A percentile compares a stretch with the other conserved stretches of the same genome.
Conservation (phyloP, 2,797 vertebrate genomes). For the Sciurus vulgaris region DNA sequence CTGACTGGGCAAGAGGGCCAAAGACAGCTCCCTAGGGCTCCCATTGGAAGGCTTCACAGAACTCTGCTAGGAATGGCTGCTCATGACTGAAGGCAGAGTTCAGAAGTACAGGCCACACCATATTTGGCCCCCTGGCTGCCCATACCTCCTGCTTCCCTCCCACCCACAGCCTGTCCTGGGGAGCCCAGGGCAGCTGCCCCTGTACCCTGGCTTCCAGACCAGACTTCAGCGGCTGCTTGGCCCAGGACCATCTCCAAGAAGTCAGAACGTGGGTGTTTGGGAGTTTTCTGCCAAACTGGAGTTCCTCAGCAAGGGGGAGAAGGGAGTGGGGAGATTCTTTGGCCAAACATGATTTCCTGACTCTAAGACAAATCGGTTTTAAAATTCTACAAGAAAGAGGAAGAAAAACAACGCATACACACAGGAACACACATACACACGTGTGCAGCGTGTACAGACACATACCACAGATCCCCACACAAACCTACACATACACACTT, state of each 20-base stretch:
- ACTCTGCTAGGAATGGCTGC: not conserved
- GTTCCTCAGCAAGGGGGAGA: slow-evolving; percentile 75
- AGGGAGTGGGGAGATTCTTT: slow-evolving; percentile 42
- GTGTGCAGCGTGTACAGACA: not conserved
- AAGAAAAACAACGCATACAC: not conserved
- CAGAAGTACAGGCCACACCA: not conserved
- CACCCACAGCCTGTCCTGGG: not conserved
- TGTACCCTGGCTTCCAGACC: slow-evolving; percentile 54
- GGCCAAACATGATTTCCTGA: slow-evolving; percentile 78
- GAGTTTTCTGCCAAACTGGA: slow-evolving; percentile 78
- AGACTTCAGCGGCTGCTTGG: slow-evolving; percentile 55
- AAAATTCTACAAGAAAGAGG: slow-evolving; percentile 69
- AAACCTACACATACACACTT: not conserved
- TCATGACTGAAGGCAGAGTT: not conserved
- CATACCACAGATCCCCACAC: not conserved
- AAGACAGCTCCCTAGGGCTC: slow-evolving; percentile 47
- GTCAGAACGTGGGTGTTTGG: slow-evolving; percentile 79
- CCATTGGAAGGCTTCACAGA: not conserved
- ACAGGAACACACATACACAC: not conserved
- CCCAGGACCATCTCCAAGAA: slow-evolving; percentile 67
- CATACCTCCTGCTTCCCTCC: not conserved
- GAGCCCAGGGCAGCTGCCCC: not conserved
- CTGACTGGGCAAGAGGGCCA: slow-evolving; percentile 60
- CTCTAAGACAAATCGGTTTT: slow-evolving; percentile 75
- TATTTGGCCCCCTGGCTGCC: not conserved